These are phyloP conservation scores for Heliocidaris tuberculata DNA, from an alignment of 35 echinoderm and acorn worm species.

Conservation along the genomic window DNA sequence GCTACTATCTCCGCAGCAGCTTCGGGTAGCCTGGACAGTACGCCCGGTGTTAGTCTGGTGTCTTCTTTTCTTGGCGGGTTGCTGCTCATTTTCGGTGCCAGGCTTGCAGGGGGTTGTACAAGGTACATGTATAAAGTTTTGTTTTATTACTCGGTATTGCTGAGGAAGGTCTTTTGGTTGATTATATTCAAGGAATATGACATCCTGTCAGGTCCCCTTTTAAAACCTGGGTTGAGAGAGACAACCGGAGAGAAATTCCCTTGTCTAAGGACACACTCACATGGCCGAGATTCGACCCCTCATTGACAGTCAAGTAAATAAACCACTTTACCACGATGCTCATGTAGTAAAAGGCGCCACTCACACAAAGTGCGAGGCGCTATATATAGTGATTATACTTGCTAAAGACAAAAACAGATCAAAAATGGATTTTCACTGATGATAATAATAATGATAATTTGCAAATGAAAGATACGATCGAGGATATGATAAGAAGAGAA, in stretches of 20 bases:
- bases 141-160: not conserved
- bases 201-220: not conserved
- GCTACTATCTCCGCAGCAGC: slow-evolving; percentile 68
- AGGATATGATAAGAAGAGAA: not conserved
- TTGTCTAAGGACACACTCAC: no score
- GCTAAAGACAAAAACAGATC: no score
- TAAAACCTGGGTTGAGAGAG: not conserved
- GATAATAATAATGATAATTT: no score
- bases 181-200: not conserved
- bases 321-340: no score
- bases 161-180: not conserved
- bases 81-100: slow-evolving; percentile 81
- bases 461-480: no score
- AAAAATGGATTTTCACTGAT: no score
- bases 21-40: slow-evolving; percentile 63
- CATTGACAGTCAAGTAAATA: no score
- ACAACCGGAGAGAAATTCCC: no score
- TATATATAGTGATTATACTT: no score
- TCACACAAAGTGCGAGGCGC: no score
- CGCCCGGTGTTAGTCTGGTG: slow-evolving; percentile 46
- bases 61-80: slow-evolving; percentile 79
- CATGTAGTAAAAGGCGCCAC: no score
- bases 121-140: slow-evolving; percentile 58
- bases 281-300: no score
- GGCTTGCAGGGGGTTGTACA: slow-evolving; percentile 89